Conservation (phyloP, 2,113 vertebrate genomes). For the Chaenogobius annularis region DNA sequence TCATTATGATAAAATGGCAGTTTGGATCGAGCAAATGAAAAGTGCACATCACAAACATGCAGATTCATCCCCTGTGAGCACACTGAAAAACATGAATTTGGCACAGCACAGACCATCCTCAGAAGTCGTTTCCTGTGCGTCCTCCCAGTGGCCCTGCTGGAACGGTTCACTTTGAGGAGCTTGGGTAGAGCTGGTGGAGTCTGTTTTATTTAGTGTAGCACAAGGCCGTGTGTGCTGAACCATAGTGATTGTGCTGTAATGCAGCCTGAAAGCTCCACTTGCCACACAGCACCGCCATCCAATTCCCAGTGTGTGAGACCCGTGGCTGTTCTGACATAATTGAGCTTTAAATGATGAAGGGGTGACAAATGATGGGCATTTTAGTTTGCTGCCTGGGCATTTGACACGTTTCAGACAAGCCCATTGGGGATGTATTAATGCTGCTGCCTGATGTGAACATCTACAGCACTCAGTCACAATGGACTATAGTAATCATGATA, state of each 20-base stretch:
- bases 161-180: slow-evolving; percentile 47
- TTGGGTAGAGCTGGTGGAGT: slow-evolving; percentile 12
- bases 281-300: slow-evolving; percentile 53
- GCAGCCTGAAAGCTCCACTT: slow-evolving; percentile 57
- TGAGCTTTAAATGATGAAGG: slow-evolving; percentile 70
- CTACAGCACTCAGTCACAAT: slow-evolving; percentile 19
- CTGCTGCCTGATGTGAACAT: slow-evolving; percentile 28
- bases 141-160: slow-evolving; percentile 33
- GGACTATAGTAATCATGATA: slow-evolving; percentile 1
- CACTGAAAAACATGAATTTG: slow-evolving; percentile 48
- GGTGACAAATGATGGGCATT: slow-evolving; percentile 62
- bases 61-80: slow-evolving; percentile 45
- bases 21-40: slow-evolving; percentile 49
- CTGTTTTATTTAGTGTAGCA: slow-evolving; percentile 52
- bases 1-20: slow-evolving; percentile 46
- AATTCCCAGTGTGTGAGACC: slow-evolving; percentile 59
- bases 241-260: slow-evolving; percentile 59
- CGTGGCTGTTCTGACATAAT: slow-evolving; percentile 72
- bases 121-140: slow-evolving; percentile 41
- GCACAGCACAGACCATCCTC: slow-evolving; percentile 46
- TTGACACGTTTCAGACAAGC: slow-evolving; percentile 55
- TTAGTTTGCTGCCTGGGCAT: slow-evolving; percentile 45
- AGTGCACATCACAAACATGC: slow-evolving; percentile 41
- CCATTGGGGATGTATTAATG: slow-evolving; percentile 32
- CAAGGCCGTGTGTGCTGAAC: slow-evolving; percentile 42